Percentiles rank a stretch among this genome's conserved stretches.
Conservation (phyloP, 2,797 vertebrate genomes). For the Erpetoichthys calabaricus region DNA sequence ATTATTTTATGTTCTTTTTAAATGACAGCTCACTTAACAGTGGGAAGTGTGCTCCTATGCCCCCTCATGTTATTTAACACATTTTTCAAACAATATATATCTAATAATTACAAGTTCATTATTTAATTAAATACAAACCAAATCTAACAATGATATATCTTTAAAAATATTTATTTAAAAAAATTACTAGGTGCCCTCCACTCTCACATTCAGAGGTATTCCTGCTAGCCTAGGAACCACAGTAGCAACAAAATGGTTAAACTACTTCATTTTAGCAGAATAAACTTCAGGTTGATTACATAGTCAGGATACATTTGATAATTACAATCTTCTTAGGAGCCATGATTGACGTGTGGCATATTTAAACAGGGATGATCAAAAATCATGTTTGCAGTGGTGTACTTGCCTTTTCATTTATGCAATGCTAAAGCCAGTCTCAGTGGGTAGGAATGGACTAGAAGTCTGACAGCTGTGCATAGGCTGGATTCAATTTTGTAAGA, state of each 20-base stretch:
- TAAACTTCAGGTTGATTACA: constrained; percentile 25
- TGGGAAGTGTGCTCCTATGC: constrained; percentile 12
- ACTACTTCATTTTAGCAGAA: not conserved
- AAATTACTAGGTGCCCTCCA: too few relatives aligned
- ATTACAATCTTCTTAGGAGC: constrained; percentile 28
- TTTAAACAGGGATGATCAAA: constrained; percentile 34
- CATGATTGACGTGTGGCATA: constrained; percentile 21
- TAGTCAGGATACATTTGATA: constrained; percentile 26
- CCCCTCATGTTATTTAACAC: constrained; percentile 20
- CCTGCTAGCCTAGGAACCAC: too few relatives aligned
- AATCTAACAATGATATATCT: too few relatives aligned
- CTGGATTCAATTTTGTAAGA: constrained; percentile 27
- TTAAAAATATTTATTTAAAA: too few relatives aligned
- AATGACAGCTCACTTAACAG: too few relatives aligned
- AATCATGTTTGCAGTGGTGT: constrained; percentile 14
- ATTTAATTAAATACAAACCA: not conserved
- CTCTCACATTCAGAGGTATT: too few relatives aligned
- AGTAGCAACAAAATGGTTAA: constrained; percentile 1
- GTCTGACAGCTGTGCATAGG: constrained; percentile 27
- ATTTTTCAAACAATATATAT: constrained; percentile 33
- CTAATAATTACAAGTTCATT: constrained; percentile 29
- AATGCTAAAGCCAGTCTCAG: constrained; percentile 26
- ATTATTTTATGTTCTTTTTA: too few relatives aligned
- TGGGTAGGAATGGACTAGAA: constrained; percentile 23
- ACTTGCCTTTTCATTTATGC: constrained; percentile 21